Conservation (phyloP, 2,113 vertebrate genomes). For the Lethenteron camtschaticum region DNA sequence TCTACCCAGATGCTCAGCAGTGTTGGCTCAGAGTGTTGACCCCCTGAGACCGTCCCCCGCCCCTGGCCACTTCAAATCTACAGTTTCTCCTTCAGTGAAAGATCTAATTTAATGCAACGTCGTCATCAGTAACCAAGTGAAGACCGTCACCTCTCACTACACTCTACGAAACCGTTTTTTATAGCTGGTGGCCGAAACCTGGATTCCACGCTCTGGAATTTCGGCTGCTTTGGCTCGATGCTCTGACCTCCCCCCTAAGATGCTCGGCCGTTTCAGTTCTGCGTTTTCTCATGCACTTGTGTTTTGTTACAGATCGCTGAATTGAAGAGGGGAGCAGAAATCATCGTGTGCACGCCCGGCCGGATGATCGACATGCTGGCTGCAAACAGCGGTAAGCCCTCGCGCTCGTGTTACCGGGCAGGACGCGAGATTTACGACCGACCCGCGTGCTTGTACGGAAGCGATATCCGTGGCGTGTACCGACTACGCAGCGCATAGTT, state of each 20-base stretch:
- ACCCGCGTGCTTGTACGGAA: no score
- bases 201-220: background rate
- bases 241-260: background rate
- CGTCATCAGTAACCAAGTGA: background rate
- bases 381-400: conserved; percentile 85
- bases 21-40: no score
- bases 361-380: conserved; percentile 99
- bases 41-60: no score
- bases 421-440: background rate
- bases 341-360: conserved; percentile 94
- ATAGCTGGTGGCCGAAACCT: background rate
- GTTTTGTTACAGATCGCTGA: conserved; percentile 56
- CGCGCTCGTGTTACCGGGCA: conserved; percentile 1
- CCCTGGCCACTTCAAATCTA: no score
- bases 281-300: background rate
- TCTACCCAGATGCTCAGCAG: no score
- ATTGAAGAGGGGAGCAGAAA: conserved; percentile 94
- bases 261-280: background rate
- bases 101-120: background rate
- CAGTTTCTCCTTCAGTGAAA: background rate
- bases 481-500: no score
- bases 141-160: no score
- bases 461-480: no score
- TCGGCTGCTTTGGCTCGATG: background rate
- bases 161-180: background rate